These are phyloP conservation scores for Apis cerana DNA, from an alignment of 1,140 invertebrate species.

Conservation along the genomic window DNA sequence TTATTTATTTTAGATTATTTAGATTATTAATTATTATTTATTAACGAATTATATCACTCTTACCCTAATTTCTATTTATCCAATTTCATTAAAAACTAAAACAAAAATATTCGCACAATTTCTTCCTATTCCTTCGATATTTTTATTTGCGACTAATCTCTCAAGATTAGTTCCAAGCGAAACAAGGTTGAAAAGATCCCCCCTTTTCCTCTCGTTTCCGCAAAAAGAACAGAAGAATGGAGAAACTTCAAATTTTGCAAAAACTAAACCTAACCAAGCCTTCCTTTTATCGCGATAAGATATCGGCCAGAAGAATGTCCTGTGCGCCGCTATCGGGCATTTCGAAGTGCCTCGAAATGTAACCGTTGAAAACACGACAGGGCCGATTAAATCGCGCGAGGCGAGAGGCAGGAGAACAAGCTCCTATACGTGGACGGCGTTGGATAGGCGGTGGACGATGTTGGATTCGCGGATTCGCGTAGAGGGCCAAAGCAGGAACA, in stretches of 20 bases:
- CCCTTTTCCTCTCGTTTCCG: not conserved
- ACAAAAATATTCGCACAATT: too few relatives aligned
- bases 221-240: too few relatives aligned
- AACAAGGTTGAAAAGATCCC: too few relatives aligned
- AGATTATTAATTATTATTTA: too few relatives aligned
- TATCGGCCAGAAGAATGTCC: constrained; percentile 9
- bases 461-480: constrained; percentile 36
- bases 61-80: too few relatives aligned
- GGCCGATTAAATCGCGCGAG: constrained; percentile 18
- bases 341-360: constrained; percentile 15
- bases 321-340: not conserved
- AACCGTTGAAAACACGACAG: constrained; percentile 18
- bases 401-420: not conserved
- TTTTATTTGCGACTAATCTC: too few relatives aligned
- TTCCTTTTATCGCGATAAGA: constrained; percentile 17
- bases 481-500: constrained; percentile 53
- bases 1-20: too few relatives aligned
- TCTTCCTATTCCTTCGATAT: too few relatives aligned
- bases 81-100: too few relatives aligned
- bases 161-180: too few relatives aligned
- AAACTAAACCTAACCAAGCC: not conserved
- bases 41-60: too few relatives aligned
- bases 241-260: not conserved
- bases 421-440: not conserved
- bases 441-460: not conserved